A percentile compares a stretch with the other conserved stretches of the same genome.
phyloP scores from a whole-genome alignment of 2,888 invertebrate genomes.

The Ectemnius cavifrons region DNA sequence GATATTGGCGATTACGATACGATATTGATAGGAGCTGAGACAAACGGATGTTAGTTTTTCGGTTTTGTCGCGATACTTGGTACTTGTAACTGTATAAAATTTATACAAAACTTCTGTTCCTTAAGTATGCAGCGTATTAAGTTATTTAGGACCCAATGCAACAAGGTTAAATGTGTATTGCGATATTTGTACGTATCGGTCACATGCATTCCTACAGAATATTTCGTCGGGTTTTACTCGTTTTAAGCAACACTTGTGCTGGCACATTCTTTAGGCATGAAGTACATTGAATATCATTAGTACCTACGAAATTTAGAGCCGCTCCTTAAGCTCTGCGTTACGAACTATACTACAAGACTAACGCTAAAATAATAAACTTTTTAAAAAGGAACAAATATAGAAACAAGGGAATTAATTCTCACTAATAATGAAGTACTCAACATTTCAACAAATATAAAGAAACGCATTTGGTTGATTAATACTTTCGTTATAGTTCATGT shows the following conservation, averaged over 20 bases:
- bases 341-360: no score
- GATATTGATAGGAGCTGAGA: constrained; percentile 11
- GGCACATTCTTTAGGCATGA: no score
- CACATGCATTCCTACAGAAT: constrained; percentile 19
- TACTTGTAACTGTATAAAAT: constrained; percentile 44
- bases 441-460: constrained; percentile 12
- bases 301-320: no score
- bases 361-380: no score
- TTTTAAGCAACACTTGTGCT: no score
- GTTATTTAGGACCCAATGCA: not conserved
- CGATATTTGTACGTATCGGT: constrained; percentile 32
- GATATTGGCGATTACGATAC: constrained; percentile 11
- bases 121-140: constrained; percentile 30
- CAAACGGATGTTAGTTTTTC: constrained; percentile 29
- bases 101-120: constrained; percentile 51
- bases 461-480: constrained; percentile 13
- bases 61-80: constrained; percentile 28
- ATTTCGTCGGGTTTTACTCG: no score
- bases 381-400: constrained; percentile 4
- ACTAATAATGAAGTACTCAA: not conserved
- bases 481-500: constrained; percentile 18
- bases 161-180: constrained; percentile 1
- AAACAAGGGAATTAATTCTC: constrained; percentile 9
- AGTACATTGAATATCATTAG: no score
- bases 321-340: no score